Conservation (phyloP, 2,113 vertebrate genomes). For the Gila orcuttii region DNA sequence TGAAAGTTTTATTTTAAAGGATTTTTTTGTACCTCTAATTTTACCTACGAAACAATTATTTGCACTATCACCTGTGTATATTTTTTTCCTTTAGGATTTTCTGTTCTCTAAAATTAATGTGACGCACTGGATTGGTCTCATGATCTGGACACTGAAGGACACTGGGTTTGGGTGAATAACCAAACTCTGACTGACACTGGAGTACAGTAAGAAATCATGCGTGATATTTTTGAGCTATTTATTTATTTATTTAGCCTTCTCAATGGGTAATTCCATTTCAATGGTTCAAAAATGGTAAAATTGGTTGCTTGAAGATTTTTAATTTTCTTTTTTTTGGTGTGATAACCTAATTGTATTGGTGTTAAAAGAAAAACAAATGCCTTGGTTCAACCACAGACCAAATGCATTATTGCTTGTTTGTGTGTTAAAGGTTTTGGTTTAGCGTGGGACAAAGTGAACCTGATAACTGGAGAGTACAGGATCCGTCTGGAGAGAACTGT, state of each 20-base stretch:
- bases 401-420: background rate
- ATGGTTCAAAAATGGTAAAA: too few relatives aligned
- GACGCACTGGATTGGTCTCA: conserved; percentile 34
- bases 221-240: background rate
- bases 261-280: too few relatives aligned
- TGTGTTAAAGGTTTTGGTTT: background rate
- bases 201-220: conserved; percentile 25
- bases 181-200: conserved; percentile 26
- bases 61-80: background rate
- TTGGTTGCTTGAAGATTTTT: background rate
- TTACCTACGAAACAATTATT: background rate
- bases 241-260: background rate
- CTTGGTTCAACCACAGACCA: too few relatives aligned
- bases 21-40: too few relatives aligned
- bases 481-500: conserved; percentile 34
- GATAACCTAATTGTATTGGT: background rate
- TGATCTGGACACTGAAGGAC: conserved; percentile 39
- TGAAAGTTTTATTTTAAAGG: background rate
- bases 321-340: background rate
- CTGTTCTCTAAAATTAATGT: background rate
- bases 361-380: background rate
- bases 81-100: background rate
- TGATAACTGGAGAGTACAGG: background rate
- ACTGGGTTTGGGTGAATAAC: conserved; percentile 39
- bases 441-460: background rate